Evolutionary conservation across 2,797 vertebrate genomes (phyloP), one percentile per base, ranked within the genome.

Genomic region (Halcyon leucocephala): DNA sequence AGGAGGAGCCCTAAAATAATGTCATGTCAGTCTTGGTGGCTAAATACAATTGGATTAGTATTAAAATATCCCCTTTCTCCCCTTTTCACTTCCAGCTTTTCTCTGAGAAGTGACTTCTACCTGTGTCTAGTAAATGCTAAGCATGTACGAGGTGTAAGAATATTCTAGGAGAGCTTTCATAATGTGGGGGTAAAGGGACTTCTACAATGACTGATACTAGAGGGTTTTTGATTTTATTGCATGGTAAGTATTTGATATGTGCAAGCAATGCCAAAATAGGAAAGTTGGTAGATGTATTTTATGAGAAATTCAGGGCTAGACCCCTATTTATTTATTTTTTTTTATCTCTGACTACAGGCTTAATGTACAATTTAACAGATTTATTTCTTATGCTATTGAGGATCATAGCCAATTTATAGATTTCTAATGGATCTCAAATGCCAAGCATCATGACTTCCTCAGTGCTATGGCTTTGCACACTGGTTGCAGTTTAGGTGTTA

Each of bases 21-120:
- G 28, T 73, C 65, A 28, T 87, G 61, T 76, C 15, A 6, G 70
- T 87, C 85, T 84, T 51, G 8, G 33, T 94, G 82, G 67, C 82
- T 94, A 81, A 93, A 90, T 94, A 25, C 46, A 93, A 80, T 89
- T 20, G 28, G 86, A 93, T 96, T 90, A 69, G n/a, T 48, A 61
- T 86, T 78, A 91, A 95, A 96, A 82, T 46, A 84, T 51, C 44
- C 42, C 51, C 20, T 71, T 64, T 64, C 54, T 64, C 0, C 0
- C 15, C 29, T 61, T 81, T 83, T 83, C 62, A 29, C 28, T 52
- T 52, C 51, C 26, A 17, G 51, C 15, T 52, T 52, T 17, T 52
- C 28, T 52, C 51, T 52, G 26, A 52, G 51, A 52, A 52, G 26
- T 52, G 26, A 10, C 51, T 28, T 52, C 51, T 52, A 52, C 51